These are phyloP conservation scores for Indicator maculatus DNA, from an alignment of 2,113 vertebrate species.

Conservation along the genomic window DNA sequence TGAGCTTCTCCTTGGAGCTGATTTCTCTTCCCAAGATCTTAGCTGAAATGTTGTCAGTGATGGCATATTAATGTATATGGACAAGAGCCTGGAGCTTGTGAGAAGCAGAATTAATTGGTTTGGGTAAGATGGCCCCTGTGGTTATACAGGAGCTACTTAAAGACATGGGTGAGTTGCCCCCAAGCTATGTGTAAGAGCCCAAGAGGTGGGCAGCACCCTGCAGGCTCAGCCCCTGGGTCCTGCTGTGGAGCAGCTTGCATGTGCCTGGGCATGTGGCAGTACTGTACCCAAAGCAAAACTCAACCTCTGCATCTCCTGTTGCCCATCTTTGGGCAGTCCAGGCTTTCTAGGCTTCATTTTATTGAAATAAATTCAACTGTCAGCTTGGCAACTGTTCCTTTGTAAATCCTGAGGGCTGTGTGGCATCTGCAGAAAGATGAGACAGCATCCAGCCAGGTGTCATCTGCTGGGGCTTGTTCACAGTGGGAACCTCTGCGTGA, in stretches of 20 bases:
- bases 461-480: neutral
- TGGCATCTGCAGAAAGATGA: neutral
- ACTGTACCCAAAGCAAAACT: neutral
- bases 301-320: accelerated
- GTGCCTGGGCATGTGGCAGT: accelerated
- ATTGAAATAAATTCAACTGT: too few species aligned
- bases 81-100: neutral
- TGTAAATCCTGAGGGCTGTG: neutral
- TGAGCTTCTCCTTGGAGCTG: neutral
- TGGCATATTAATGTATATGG: accelerated
- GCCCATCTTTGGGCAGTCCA: neutral
- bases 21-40: neutral
- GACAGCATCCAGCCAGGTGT: neutral
- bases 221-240: neutral
- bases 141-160: accelerated
- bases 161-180: accelerated
- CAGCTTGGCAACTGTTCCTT: neutral
- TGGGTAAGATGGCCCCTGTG: neutral
- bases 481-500: accelerated
- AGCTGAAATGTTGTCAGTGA: accelerated
- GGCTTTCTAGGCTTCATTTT: neutral
- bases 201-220: neutral
- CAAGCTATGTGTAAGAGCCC: accelerated
- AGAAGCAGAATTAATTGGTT: neutral
- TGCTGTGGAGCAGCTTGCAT: accelerated